Evolutionary conservation across 2,797 vertebrate species (phyloP).

Genomic region (Gymnoscopelus braueri): DNA sequence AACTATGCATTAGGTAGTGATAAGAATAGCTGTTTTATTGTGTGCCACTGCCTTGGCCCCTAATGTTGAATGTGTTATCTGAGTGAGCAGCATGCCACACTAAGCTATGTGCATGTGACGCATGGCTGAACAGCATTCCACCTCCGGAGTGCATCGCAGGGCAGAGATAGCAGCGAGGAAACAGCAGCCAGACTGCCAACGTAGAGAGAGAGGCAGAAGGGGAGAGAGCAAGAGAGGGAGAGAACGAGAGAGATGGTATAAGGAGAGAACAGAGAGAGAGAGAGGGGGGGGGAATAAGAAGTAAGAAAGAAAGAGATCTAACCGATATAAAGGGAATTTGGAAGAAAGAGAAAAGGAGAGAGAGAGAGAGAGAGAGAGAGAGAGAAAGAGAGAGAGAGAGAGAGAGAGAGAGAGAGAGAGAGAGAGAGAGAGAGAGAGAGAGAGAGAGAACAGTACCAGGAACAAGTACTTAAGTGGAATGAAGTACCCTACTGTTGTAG

Average conservation of each 20-base stretch:
- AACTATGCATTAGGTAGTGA: slow-evolving; percentile 58
- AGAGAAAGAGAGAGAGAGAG: neutral
- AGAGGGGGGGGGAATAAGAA: slow-evolving; percentile 36
- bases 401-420: slow-evolving; percentile 28
- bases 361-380: slow-evolving; percentile 7
- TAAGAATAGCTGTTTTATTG: slow-evolving; percentile 81
- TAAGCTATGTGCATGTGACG: slow-evolving; percentile 76
- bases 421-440: slow-evolving; percentile 8
- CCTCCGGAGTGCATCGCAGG: slow-evolving; percentile 71
- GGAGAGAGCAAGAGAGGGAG: slow-evolving; percentile 13
- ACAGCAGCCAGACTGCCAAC: slow-evolving; percentile 55
- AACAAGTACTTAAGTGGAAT: slow-evolving; percentile 72
- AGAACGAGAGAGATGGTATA: slow-evolving; percentile 2
- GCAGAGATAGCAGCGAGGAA: slow-evolving; percentile 72
- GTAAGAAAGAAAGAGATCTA: slow-evolving; percentile 33
- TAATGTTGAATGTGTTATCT: slow-evolving; percentile 78
- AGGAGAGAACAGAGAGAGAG: neutral
- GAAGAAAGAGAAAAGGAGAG: slow-evolving; percentile 26
- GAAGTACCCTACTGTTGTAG: slow-evolving; percentile 71
- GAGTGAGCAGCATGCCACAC: slow-evolving; percentile 73
- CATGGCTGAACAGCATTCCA: slow-evolving; percentile 75
- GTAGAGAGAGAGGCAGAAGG: slow-evolving; percentile 5
- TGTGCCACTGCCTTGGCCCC: slow-evolving; percentile 76
- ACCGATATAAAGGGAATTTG: slow-evolving; percentile 26
- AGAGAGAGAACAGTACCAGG: slow-evolving; percentile 40